Evolutionary conservation across 2,797 vertebrate genomes (phyloP).

Genomic region (Crocidura indochinensis): DNA sequence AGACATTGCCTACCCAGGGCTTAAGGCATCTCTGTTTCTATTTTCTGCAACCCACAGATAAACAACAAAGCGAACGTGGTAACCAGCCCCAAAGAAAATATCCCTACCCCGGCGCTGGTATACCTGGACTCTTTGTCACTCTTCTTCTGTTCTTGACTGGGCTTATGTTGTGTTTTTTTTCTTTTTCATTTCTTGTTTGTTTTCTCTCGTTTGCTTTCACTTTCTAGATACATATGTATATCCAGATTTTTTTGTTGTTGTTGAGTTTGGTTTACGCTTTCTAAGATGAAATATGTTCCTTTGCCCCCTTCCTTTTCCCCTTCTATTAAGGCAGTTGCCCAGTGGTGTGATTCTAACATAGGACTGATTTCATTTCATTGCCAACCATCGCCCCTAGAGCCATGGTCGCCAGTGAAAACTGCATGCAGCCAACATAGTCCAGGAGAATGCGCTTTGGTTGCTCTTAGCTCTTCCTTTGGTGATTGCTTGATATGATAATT

Average conservation of each 20-base stretch:
- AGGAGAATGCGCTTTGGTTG: conserved; percentile 87
- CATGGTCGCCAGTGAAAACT: conserved; percentile 82
- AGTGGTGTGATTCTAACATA: conserved; percentile 86
- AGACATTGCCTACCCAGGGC: conserved; percentile 82
- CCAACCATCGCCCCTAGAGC: conserved; percentile 76
- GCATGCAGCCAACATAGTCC: conserved; percentile 90
- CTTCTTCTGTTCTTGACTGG: conserved; percentile 87
- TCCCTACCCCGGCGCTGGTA: conserved; percentile 98
- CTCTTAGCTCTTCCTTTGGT: conserved; percentile 89
- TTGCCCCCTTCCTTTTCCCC: conserved; percentile 77
- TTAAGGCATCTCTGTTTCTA: conserved; percentile 92
- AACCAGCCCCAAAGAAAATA: conserved; percentile 98
- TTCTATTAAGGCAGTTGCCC: conserved; percentile 84
- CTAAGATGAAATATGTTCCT: conserved; percentile 73
- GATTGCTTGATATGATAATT: conserved; percentile 63
- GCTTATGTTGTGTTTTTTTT: conserved; percentile 78
- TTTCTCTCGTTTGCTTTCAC: conserved; percentile 80
- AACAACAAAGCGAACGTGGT: conserved; percentile 99
- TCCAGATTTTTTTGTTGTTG: conserved; percentile 74
- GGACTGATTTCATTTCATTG: conserved; percentile 83
- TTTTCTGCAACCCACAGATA: conserved; percentile 97
- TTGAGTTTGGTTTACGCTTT: conserved; percentile 84
- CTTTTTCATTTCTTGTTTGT: conserved; percentile 73
- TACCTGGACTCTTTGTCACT: conserved; percentile 90
- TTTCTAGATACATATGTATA: conserved; percentile 66